Base-by-base conservation (phyloP, 2,888 invertebrate genomes). In the Philhelius pedissequus region DNA sequence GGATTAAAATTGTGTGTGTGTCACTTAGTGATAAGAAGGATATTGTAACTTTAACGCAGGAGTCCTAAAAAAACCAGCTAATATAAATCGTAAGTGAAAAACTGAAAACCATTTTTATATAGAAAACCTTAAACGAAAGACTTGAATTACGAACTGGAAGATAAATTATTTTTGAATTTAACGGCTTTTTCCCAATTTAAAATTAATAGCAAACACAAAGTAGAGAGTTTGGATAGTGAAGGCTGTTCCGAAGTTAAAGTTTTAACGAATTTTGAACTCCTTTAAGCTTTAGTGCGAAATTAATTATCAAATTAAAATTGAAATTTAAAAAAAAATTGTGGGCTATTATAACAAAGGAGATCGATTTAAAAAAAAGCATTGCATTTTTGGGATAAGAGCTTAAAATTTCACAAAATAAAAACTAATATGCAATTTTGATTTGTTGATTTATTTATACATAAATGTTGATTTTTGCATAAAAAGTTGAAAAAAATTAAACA, bases 61-160 rank as follows among this genome's bases (percentile, higher is more conserved):
- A 76, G 32, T 70, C 68, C 69, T 75, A 18, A 54, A 27, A 22
- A 54, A 45, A 54, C n/a, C 25, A 35, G 11, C 6, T 1, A 52
- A 35, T 66, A 30, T 8, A 25, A 64, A 76, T 68, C 43, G 84
- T 84, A 84, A 84, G 84, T 84, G 84, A 43, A 20, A 8, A 48
- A 35, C n/a, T 52, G 27, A 62, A 38, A 54, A 13, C 30, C 25
- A 56, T 7, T 13, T 2, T 11, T 9, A 18, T 35, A n/a, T n/a
- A n/a, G 0, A n/a, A 15, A 25, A 25, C 25, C 4, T 9, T 4
- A 74, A 43, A 68, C 45, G n/a, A 75, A 80, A 76, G 80, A 84
- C 32, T 80, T 80, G 75, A 11, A 5, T 22, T 50, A 13, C 84
- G 48, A 84, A 80, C 84, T 38, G 13, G 25, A 43, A 22, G 20